Evolutionary conservation across 1,140 invertebrate genomes (phyloP), one percentile per base, ranked within the genome.

Genomic region (Homalodisca vitripennis): DNA sequence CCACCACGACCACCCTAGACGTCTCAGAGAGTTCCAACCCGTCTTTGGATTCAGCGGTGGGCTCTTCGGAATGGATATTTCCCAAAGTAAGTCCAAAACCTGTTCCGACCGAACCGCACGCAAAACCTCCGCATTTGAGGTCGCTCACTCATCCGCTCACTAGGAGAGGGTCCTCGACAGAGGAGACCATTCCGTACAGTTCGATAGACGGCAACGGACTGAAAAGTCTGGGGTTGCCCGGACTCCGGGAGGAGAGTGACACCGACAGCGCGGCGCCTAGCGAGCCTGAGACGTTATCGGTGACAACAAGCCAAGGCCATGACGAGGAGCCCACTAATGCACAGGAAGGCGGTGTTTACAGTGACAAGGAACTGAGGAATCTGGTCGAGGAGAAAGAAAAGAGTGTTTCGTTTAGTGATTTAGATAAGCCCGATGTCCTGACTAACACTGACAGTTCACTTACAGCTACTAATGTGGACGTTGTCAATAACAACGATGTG

Each of bases 31-130:
- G 76, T 17, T 85, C 85, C 17, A 83, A 84, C 20, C 83, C 85
- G 1, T 85, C 84, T 48, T 81, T 86, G 1, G 85, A 87, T 74
- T 85, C 84, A 6, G 85, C 85, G 0, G 84, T 86, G 1, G 84
- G 84, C 0, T 85, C 85, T 0, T 85, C 84, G 65, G 85, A 86
- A 72, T 62, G 55, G 34, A 14, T 64, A 22, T 48, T 48, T 26
- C 27, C 68, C 1, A 66, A 22, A 13, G 22, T 10, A 20, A 30
- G 2, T 20, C n/a, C n/a, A n/a, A n/a, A n/a, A n/a, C n/a, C n/a
- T n/a, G n/a, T n/a, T n/a, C 27, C 29, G 17, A 30, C 34, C 84
- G 84, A 68, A 17, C 41, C 55, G 22, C 41, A 64, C 12, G 65
- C 67, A n/a, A 67, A 70, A 57, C 53, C 68, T 13, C 53, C 72